Conservation (phyloP, 1,140 invertebrate genomes). For the Vollenhovia emeryi region DNA sequence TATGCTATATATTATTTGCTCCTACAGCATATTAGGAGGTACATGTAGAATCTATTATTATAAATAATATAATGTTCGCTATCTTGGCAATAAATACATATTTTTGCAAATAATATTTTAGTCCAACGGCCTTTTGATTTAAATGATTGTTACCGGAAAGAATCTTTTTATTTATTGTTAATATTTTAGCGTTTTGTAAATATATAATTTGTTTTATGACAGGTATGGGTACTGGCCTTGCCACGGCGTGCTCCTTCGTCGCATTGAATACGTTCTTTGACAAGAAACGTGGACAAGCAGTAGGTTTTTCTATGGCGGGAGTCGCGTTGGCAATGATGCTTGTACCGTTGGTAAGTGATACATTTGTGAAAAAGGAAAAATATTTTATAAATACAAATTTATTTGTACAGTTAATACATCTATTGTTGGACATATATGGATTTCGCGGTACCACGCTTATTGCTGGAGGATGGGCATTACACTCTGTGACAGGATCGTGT, state of each 20-base stretch:
- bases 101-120: background rate
- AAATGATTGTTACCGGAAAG: no score
- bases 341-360: constrained; percentile 87
- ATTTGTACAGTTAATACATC: constrained; percentile 66
- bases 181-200: background rate
- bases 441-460: constrained; percentile 87
- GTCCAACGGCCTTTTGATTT: no score
- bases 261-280: constrained; percentile 91
- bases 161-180: no score
- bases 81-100: background rate
- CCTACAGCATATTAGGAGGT: constrained; percentile 92
- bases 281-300: constrained; percentile 90
- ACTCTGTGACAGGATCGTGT: constrained; percentile 88
- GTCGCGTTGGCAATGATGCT: constrained; percentile 91
- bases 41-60: constrained; percentile 27
- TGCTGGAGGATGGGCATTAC: constrained; percentile 88
- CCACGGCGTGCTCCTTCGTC: constrained; percentile 90
- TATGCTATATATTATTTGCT: constrained; percentile 90
- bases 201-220: constrained; percentile 29
- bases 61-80: background rate
- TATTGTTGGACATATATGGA: constrained; percentile 70
- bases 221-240: constrained; percentile 90
- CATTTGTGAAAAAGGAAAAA: background rate
- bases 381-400: background rate
- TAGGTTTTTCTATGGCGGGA: constrained; percentile 91